Evolutionary conservation across 2,113 vertebrate genomes (phyloP).

Genomic region (Hippolais icterina): DNA sequence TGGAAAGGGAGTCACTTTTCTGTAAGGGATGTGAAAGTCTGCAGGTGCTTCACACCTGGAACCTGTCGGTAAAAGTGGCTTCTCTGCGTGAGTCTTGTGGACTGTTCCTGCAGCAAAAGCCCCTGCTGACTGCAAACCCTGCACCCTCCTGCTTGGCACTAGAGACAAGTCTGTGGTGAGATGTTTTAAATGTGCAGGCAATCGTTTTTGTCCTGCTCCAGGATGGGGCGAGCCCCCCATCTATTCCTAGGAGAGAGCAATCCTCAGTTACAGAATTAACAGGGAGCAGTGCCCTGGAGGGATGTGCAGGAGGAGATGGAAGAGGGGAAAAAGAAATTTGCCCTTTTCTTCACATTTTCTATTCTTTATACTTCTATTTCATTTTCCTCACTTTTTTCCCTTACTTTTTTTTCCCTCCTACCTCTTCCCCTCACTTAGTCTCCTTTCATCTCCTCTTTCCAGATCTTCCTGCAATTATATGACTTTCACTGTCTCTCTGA

Average conservation of each 20-base stretch:
- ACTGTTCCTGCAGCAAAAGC: neutral
- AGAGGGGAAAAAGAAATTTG: neutral
- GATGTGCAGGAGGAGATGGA: neutral
- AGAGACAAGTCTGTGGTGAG: neutral
- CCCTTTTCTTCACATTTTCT: neutral
- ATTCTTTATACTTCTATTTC: neutral
- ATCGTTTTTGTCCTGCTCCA: neutral
- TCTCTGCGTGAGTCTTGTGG: neutral
- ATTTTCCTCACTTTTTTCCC: neutral
- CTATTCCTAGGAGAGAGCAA: too few species aligned
- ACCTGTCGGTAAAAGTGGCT: neutral
- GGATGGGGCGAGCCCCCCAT: neutral
- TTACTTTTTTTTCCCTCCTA: neutral
- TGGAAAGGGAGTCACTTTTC: neutral
- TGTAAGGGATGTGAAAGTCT: neutral
- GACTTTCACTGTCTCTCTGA: neutral
- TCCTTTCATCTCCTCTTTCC: conserved; percentile 3
- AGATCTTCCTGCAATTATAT: neutral
- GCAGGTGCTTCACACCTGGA: neutral
- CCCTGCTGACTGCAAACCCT: neutral
- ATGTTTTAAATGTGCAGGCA: neutral
- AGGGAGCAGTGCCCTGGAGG: neutral
- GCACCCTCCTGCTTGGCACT: neutral
- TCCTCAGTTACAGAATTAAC: neutral
- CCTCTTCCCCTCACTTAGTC: neutral